These are phyloP conservation scores for Falco punctatus DNA, from an alignment of 2,113 vertebrate species.

Conservation along the genomic window DNA sequence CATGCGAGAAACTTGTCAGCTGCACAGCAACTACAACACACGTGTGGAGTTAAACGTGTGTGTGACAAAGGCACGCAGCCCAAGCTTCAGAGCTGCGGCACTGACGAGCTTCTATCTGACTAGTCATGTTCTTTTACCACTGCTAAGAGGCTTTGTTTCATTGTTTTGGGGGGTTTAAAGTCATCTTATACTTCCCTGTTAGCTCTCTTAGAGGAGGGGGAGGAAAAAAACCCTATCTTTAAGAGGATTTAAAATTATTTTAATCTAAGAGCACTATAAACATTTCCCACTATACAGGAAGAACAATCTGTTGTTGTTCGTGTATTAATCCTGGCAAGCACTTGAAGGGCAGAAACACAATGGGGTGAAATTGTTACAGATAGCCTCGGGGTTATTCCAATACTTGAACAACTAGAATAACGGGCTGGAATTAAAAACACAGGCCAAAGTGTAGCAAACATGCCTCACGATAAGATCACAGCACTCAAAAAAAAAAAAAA, in stretches of 20 bases:
- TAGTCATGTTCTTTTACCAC: neutral
- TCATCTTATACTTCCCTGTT: neutral
- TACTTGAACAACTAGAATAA: conserved; percentile 3
- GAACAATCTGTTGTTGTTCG: conserved; percentile 15
- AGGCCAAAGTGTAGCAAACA: neutral
- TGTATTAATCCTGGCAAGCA: neutral
- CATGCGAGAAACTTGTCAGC: neutral
- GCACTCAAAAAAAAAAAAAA: neutral
- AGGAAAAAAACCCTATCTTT: neutral
- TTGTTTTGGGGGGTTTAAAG: neutral
- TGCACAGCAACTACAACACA: neutral
- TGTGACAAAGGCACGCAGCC: neutral
- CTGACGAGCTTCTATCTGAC: neutral
- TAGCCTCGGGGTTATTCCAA: conserved; percentile 21
- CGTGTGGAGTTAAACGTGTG: rapidly evolving
- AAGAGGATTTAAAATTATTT: conserved; percentile 42
- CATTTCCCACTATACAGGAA: neutral
- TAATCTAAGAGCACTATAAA: conserved; percentile 8
- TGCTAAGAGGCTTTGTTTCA: neutral
- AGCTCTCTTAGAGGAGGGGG: neutral
- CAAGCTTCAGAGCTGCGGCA: neutral
- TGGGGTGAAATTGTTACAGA: conserved; percentile 24
- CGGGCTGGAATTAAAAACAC: neutral
- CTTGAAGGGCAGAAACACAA: conserved; percentile 39
- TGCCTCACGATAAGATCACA: neutral